phyloP scores from a whole-genome alignment of 2,888 invertebrate genomes.

The Subacronicta megacephala region DNA sequence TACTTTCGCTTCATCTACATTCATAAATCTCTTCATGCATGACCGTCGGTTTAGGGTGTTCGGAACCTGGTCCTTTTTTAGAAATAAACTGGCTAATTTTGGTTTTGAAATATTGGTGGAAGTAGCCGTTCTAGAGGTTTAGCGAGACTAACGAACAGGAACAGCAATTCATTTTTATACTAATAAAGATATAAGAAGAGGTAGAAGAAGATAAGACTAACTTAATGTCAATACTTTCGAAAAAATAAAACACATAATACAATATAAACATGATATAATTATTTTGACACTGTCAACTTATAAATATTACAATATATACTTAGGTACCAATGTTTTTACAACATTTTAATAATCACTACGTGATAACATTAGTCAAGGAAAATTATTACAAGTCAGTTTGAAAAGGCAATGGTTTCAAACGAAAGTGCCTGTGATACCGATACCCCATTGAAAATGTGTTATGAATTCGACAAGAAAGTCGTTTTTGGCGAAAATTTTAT shows the following conservation, averaged over 20 bases:
- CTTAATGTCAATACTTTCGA: background rate
- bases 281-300: conserved; percentile 88
- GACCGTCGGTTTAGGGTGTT: too few relatives aligned
- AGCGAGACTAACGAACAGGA: too few relatives aligned
- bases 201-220: too few relatives aligned
- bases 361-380: conserved; percentile 61
- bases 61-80: too few relatives aligned
- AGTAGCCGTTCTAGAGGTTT: too few relatives aligned
- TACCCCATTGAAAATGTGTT: conserved; percentile 51
- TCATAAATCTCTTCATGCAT: too few relatives aligned
- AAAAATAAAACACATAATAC: conserved; percentile 72
- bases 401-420: conserved; percentile 41
- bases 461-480: conserved; percentile 29
- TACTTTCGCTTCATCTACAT: too few relatives aligned
- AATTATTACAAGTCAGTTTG: conserved; percentile 50
- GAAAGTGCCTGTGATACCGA: conserved; percentile 50
- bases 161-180: too few relatives aligned
- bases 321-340: conserved; percentile 74
- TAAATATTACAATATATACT: conserved; percentile 69
- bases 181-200: too few relatives aligned
- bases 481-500: conserved; percentile 31
- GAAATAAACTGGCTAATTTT: too few relatives aligned
- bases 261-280: conserved; percentile 85
- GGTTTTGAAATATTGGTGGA: too few relatives aligned
- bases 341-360: conserved; percentile 64